phyloP scores from a whole-genome alignment of 2,113 vertebrate genomes.

The Setophaga kirtlandii region DNA sequence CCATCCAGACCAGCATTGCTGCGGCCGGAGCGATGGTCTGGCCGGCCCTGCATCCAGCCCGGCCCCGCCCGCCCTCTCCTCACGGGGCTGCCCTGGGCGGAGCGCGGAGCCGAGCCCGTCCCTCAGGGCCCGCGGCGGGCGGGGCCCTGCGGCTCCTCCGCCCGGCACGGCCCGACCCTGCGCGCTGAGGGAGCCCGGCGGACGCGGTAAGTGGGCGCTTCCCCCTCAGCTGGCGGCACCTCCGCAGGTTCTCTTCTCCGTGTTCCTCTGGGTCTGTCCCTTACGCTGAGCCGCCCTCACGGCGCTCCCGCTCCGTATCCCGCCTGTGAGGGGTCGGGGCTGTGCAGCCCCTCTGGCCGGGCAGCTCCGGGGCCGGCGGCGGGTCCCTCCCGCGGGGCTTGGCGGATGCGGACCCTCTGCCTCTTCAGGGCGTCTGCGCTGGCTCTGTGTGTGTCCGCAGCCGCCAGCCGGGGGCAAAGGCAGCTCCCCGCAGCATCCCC shows the following conservation, averaged over 20 bases:
- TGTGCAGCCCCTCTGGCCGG: background rate
- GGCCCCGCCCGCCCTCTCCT: too few relatives aligned
- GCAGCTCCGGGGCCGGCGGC: background rate
- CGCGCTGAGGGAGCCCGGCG: background rate
- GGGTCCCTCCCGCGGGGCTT: background rate
- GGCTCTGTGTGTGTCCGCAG: background rate
- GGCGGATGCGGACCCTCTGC: background rate
- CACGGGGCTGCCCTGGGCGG: background rate
- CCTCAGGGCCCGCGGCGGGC: background rate
- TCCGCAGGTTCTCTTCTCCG: too few relatives aligned
- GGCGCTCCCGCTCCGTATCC: background rate
- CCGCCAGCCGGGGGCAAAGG: background rate
- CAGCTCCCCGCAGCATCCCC: background rate
- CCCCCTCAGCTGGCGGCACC: too few relatives aligned
- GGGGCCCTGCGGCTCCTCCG: background rate
- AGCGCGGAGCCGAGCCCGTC: background rate
- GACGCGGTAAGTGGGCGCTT: background rate
- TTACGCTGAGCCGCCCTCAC: background rate
- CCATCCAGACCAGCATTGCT: accelerated
- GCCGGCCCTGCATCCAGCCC: accelerated
- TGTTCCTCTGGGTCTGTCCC: accelerated
- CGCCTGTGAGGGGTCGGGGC: background rate
- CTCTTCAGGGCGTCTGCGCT: background rate
- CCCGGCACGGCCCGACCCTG: background rate
- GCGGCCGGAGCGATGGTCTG: accelerated